These are phyloP conservation scores for Eumacrocentrus americanus DNA, from an alignment of 2,888 invertebrate species.

Conservation along the genomic window DNA sequence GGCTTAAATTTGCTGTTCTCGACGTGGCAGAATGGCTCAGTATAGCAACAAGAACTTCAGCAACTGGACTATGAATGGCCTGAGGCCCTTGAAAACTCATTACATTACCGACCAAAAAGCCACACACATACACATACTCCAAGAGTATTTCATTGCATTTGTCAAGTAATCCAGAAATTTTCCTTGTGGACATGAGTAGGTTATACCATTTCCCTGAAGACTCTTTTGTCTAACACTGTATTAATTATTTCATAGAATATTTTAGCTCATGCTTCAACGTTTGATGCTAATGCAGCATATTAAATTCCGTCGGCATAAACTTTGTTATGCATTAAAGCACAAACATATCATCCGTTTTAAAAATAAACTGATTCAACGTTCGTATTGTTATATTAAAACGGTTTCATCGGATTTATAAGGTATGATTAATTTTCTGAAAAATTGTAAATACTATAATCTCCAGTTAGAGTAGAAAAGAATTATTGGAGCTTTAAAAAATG, in stretches of 20 bases:
- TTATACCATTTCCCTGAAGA: no score
- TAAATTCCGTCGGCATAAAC: background rate
- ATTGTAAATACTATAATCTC: background rate
- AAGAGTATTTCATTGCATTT: background rate
- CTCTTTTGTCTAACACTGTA: background rate
- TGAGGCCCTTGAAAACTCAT: conserved; percentile 5
- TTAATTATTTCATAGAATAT: background rate
- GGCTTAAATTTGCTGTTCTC: background rate
- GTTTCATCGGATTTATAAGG: background rate
- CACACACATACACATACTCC: background rate
- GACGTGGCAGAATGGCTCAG: background rate
- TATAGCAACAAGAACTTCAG: no score
- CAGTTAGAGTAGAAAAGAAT: background rate
- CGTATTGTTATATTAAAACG: no score
- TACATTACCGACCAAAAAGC: background rate
- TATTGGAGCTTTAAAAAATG: no score
- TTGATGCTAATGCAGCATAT: background rate
- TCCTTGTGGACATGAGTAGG: no score
- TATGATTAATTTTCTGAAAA: background rate
- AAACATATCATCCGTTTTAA: no score
- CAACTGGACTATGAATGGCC: background rate
- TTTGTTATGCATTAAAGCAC: no score
- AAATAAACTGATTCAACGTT: no score
- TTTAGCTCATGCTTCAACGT: background rate
- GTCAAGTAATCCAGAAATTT: background rate